A percentile compares a stretch with the other conserved stretches of the same genome.
Conservation (phyloP, 2,113 vertebrate genomes). For the Lonchura striata region DNA sequence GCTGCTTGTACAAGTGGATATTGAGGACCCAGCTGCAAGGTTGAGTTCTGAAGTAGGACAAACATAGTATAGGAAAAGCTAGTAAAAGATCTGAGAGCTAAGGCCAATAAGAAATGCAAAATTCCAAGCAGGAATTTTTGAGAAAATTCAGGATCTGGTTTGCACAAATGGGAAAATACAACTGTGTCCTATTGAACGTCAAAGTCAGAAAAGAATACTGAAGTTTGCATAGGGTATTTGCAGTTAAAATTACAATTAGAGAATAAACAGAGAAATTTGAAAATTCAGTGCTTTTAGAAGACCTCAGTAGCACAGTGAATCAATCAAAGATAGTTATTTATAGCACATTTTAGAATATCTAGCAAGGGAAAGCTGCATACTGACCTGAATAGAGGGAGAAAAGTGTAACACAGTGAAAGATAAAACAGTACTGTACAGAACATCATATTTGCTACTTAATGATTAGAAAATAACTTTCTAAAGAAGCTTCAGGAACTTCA, state of each 20-base stretch:
- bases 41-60: neutral
- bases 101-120: neutral
- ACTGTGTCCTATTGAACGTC: neutral
- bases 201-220: neutral
- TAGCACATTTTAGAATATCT: neutral
- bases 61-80: neutral
- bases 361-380: neutral
- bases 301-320: neutral
- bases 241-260: neutral
- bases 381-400: neutral
- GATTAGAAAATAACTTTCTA: neutral
- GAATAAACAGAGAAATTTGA: neutral
- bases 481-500: neutral
- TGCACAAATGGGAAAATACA: neutral
- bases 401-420: neutral
- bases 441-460: neutral
- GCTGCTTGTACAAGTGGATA: neutral
- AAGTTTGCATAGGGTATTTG: neutral
- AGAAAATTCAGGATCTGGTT: neutral
- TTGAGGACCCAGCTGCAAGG: neutral
- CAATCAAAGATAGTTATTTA: slow-evolving; percentile 10
- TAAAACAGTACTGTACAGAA: neutral
- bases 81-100: neutral
- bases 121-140: neutral
- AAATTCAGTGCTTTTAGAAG: neutral